Conservation (phyloP, 2,888 invertebrate genomes). For the Leucophenga montana region DNA sequence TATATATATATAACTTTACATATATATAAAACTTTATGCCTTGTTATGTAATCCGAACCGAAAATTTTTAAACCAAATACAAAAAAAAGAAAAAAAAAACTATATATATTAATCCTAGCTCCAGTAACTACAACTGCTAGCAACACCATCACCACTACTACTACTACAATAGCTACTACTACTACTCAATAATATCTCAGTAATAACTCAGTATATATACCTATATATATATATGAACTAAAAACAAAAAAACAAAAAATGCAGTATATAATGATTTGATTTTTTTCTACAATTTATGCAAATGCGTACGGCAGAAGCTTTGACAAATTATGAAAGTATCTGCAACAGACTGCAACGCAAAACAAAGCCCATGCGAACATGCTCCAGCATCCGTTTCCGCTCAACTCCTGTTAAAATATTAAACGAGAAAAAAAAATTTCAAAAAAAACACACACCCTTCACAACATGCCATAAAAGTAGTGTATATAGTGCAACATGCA, state of each 20-base stretch:
- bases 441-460: neutral
- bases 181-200: neutral
- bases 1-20: neutral
- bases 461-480: slow-evolving; percentile 21
- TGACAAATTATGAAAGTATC: slow-evolving; percentile 65
- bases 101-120: slow-evolving; percentile 9
- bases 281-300: slow-evolving; percentile 67
- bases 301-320: slow-evolving; percentile 64
- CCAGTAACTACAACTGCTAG: slow-evolving; percentile 1
- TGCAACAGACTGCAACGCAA: slow-evolving; percentile 27
- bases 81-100: slow-evolving; percentile 23
- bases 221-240: slow-evolving; percentile 20
- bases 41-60: slow-evolving; percentile 39
- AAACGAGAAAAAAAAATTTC: neutral
- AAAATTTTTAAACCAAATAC: slow-evolving; percentile 26
- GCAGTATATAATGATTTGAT: slow-evolving; percentile 66
- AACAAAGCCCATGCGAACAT: slow-evolving; percentile 28
- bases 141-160: slow-evolving; percentile 9
- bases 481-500: neutral
- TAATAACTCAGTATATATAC: slow-evolving; percentile 4
- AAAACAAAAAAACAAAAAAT: slow-evolving; percentile 20
- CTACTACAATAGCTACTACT: slow-evolving; percentile 1
- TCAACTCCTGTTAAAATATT: slow-evolving; percentile 16
- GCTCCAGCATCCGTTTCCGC: too few species aligned
- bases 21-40: slow-evolving; percentile 8